These are phyloP conservation scores for Lathamus discolor DNA, from an alignment of 2,113 vertebrate species.

Conservation along the genomic window DNA sequence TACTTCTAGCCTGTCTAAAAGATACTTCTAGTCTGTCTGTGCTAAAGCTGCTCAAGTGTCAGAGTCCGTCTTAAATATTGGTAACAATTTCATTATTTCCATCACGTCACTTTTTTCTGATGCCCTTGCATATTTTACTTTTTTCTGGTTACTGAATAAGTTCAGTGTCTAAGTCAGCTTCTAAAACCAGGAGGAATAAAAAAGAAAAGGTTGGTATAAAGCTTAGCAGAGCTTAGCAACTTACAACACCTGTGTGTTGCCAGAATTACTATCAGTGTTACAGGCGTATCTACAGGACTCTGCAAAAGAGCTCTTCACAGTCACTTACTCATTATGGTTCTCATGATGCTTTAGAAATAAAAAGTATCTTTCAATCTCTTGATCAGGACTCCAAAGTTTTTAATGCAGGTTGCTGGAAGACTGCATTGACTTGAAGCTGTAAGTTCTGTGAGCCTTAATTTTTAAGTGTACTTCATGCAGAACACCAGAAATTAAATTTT, in stretches of 20 bases:
- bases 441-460: conserved; percentile 57
- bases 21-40: background rate
- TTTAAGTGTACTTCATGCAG: conserved; percentile 49
- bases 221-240: background rate
- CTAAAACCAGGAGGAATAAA: background rate
- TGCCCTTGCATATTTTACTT: background rate
- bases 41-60: background rate
- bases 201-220: background rate
- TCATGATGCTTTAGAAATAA: background rate
- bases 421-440: conserved; percentile 37
- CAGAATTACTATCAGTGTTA: background rate
- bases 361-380: background rate
- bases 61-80: background rate
- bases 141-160: background rate
- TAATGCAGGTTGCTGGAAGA: background rate
- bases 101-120: background rate
- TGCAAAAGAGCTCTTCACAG: background rate
- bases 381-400: conserved; percentile 11
- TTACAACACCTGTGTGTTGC: background rate
- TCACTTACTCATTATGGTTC: conserved; percentile 22
- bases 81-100: background rate
- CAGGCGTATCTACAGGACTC: background rate
- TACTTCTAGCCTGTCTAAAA: background rate
- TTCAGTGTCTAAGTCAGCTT: background rate
- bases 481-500: conserved; percentile 70